A percentile compares a stretch with the other conserved stretches of the same genome.
phyloP scores from a whole-genome alignment of 1,140 invertebrate genomes.

The Zaprionus inermis region DNA sequence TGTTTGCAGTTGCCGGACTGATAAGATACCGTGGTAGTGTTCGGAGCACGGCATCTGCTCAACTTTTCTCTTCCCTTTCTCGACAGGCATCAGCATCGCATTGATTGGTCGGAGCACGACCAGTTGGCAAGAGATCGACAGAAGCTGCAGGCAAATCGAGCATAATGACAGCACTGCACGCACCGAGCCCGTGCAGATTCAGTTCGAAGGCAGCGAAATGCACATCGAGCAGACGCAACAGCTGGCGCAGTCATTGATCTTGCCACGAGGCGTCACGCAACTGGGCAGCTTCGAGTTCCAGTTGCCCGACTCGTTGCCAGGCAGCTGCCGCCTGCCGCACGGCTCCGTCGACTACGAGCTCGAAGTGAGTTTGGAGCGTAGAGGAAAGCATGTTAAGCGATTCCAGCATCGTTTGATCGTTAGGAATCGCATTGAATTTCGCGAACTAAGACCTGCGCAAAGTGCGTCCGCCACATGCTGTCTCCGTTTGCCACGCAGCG shows the following conservation, averaged over 20 bases:
- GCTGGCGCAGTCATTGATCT: conserved; percentile 7
- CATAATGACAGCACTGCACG: conserved; percentile 56
- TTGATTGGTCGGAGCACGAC: conserved; percentile 47
- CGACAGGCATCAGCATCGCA: conserved; percentile 44
- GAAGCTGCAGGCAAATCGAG: conserved; percentile 41
- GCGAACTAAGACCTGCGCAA: conserved; percentile 27
- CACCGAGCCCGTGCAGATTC: conserved; percentile 17
- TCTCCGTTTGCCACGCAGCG: conserved; percentile 52
- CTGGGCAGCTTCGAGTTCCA: conserved; percentile 45
- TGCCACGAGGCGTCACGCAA: conserved; percentile 28
- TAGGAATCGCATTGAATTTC: conserved; percentile 47
- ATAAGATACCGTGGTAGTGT: conserved; percentile 51
- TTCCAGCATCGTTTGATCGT: conserved; percentile 60
- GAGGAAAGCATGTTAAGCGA: conserved; percentile 47
- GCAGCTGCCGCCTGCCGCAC: conserved; percentile 50
- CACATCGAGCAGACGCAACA: conserved; percentile 42
- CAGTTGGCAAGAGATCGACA: conserved; percentile 45
- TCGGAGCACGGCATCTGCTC: background rate
- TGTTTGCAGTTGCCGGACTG: conserved; percentile 19
- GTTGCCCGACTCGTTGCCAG: conserved; percentile 52
- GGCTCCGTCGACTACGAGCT: conserved; percentile 54
- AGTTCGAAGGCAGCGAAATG: conserved; percentile 25
- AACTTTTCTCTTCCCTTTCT: conserved; percentile 3
- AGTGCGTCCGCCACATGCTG: background rate
- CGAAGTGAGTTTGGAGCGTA: conserved; percentile 41